These are phyloP conservation scores for Xestia xanthographa DNA, from an alignment of 2,888 invertebrate species.

Conservation along the genomic window DNA sequence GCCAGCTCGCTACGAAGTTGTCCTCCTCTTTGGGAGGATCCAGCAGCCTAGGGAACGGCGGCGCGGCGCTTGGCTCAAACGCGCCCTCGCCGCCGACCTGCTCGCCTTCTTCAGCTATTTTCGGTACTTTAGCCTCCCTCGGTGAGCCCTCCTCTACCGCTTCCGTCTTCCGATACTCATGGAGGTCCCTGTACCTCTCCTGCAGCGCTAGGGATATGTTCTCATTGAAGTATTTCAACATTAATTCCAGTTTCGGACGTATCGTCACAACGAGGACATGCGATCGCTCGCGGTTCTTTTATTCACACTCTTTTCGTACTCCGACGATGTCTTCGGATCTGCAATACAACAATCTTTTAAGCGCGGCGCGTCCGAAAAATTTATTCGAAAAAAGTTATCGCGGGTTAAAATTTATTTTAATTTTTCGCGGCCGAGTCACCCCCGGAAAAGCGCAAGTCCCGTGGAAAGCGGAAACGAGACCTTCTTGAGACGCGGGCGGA, in stretches of 20 bases:
- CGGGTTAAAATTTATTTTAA: conserved; percentile 64
- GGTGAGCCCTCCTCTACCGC: conserved; percentile 88
- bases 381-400: conserved; percentile 64
- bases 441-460: conserved; percentile 79
- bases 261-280: conserved; percentile 87
- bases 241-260: conserved; percentile 89
- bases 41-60: conserved; percentile 87
- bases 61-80: conserved; percentile 87
- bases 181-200: conserved; percentile 91
- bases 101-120: conserved; percentile 88
- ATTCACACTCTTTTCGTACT: conserved; percentile 66
- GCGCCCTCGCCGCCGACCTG: conserved; percentile 89
- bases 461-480: conserved; percentile 87
- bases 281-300: conserved; percentile 76
- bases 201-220: conserved; percentile 90
- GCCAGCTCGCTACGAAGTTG: conserved; percentile 93
- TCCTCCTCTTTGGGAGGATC: conserved; percentile 92
- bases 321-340: conserved; percentile 76
- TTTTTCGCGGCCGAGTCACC: conserved; percentile 68
- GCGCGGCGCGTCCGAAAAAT: conserved; percentile 61
- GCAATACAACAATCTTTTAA: conserved; percentile 73
- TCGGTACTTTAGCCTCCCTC: conserved; percentile 88
- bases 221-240: conserved; percentile 91
- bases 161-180: conserved; percentile 90
- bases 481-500: conserved; percentile 90